Evolutionary conservation across 2,113 vertebrate genomes (phyloP).

Genomic region (Ptilorrhoa leucosticta): DNA sequence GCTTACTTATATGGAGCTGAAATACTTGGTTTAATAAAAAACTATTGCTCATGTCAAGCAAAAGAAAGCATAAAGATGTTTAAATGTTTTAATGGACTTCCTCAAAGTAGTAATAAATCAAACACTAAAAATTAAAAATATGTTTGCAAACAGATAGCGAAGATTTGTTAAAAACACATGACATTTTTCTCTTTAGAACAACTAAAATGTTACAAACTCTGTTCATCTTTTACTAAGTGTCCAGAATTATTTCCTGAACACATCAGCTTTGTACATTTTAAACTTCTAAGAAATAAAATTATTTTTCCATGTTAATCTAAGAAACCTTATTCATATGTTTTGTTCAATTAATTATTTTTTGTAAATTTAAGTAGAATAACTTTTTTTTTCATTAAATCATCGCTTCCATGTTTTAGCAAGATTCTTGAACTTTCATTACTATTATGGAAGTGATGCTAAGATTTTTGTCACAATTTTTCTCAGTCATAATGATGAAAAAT

Average conservation of each 20-base stretch:
- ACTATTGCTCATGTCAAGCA: not conserved
- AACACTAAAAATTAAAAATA: not conserved
- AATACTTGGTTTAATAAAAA: not conserved
- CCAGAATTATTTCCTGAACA: not conserved
- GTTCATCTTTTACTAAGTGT: not conserved
- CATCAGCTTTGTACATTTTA: not conserved
- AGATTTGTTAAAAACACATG: not conserved
- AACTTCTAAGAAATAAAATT: not conserved
- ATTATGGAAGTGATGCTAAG: not conserved
- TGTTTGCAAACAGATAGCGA: not conserved
- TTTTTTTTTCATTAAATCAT: not conserved
- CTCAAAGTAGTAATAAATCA: not conserved
- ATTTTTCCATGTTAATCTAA: not conserved
- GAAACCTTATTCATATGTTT: not conserved
- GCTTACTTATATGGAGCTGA: not conserved
- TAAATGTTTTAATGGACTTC: not conserved
- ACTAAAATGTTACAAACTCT: not conserved
- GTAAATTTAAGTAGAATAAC: not conserved
- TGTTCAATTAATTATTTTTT: not conserved
- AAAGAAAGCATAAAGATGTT: not conserved
- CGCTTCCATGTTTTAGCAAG: not conserved
- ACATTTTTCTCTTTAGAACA: not conserved
- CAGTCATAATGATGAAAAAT: not conserved
- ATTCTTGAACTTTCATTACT: not conserved
- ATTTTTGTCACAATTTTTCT: not conserved